Percentiles rank a stretch among this genome's conserved stretches.
Conservation (phyloP, 2,797 vertebrate genomes). For the Gobionotothen gibberifrons region DNA sequence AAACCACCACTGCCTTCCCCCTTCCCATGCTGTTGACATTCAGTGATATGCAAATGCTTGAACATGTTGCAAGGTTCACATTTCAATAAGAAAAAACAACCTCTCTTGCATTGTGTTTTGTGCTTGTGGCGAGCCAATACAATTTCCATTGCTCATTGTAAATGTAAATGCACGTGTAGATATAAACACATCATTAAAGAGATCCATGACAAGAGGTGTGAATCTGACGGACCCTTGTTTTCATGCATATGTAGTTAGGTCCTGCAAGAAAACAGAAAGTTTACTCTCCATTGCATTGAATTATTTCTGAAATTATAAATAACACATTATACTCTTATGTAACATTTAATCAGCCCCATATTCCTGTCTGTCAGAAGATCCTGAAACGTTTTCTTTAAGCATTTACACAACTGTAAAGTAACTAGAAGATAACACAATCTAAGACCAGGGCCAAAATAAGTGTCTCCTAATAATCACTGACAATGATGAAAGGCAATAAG, state of each 20-base stretch:
- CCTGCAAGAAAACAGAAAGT: background rate
- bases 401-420: background rate
- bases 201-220: conserved; percentile 22
- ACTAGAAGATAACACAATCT: background rate
- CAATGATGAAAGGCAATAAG: conserved; percentile 62
- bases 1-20: conserved; percentile 15
- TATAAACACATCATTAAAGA: conserved; percentile 60
- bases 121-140: conserved; percentile 51
- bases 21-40: conserved; percentile 67
- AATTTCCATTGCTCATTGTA: conserved; percentile 66
- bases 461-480: conserved; percentile 31
- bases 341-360: background rate
- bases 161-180: conserved; percentile 65
- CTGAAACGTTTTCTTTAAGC: background rate
- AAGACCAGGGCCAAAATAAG: conserved; percentile 20
- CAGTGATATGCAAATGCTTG: conserved; percentile 75
- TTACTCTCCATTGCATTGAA: background rate
- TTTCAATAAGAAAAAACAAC: conserved; percentile 81
- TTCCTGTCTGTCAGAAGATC: background rate
- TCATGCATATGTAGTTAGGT: background rate
- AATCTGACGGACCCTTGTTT: background rate
- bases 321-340: background rate
- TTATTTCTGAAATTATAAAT: background rate
- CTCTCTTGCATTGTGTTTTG: conserved; percentile 73
- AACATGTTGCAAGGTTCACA: conserved; percentile 74